Evolutionary conservation across 2,888 invertebrate genomes (phyloP).

Genomic region (Drosophila mercatorum): DNA sequence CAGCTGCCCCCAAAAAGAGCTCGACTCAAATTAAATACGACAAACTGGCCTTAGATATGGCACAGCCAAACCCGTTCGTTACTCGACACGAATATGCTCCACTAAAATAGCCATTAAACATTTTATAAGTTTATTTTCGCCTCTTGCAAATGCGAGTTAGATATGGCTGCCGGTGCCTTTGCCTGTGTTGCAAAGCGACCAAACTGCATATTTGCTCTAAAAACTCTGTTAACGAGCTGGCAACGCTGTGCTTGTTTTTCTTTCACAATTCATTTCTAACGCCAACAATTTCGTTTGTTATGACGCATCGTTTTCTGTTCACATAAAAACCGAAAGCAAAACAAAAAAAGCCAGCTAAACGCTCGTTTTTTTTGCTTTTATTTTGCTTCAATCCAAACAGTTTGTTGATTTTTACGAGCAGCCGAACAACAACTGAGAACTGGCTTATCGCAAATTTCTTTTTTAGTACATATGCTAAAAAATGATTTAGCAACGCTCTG

Average conservation of each 20-base stretch:
- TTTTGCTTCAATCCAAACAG: conserved; percentile 11
- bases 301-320: conserved; percentile 13
- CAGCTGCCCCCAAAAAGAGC: conserved; percentile 35
- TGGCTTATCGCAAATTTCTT: background rate
- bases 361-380: conserved; percentile 2
- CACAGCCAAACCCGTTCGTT: background rate
- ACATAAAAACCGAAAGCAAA: background rate
- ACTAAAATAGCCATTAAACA: conserved; percentile 8
- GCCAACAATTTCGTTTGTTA: conserved; percentile 12
- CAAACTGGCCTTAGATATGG: conserved; percentile 25
- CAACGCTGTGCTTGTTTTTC: conserved; percentile 6
- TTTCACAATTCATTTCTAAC: background rate
- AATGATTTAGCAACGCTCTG: too few relatives aligned
- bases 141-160: background rate
- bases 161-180: background rate
- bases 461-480: background rate
- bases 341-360: background rate
- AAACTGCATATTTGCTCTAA: background rate
- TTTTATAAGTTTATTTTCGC: background rate
- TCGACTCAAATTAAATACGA: conserved; percentile 43
- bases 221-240: conserved; percentile 9
- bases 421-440: background rate
- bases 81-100: background rate
- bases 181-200: too few relatives aligned
- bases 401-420: conserved; percentile 14